Evolutionary conservation across 2,797 vertebrate genomes (phyloP).

Genomic region (Monodelphis domestica): DNA sequence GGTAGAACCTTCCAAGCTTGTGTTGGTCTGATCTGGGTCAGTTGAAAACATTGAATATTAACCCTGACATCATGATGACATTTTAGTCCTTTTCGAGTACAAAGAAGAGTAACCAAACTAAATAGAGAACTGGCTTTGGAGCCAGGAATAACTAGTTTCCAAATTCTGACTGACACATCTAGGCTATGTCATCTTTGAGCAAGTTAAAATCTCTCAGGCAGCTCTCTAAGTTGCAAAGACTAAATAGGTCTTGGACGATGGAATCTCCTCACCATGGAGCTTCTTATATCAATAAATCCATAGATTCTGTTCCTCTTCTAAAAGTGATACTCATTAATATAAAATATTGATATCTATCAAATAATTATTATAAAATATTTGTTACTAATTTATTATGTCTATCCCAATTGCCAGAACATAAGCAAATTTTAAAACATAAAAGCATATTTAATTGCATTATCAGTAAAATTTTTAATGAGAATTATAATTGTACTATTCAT

Average conservation of each 20-base stretch:
- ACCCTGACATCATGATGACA: too few species aligned
- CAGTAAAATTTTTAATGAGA: background rate
- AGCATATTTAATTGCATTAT: background rate
- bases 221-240: background rate
- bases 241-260: background rate
- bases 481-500: background rate
- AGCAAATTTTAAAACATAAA: background rate
- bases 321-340: background rate
- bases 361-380: background rate
- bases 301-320: background rate
- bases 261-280: background rate
- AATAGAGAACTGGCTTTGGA: background rate
- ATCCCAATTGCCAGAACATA: background rate
- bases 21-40: too few species aligned
- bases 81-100: too few species aligned
- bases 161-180: background rate
- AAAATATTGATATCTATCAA: too few species aligned
- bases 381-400: background rate
- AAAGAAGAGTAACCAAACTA: too few species aligned
- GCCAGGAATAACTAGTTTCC: background rate
- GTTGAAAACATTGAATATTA: too few species aligned
- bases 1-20: too few species aligned
- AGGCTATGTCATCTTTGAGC: background rate
- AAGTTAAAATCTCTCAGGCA: background rate
- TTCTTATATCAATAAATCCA: background rate